Percentiles rank a stretch among this genome's conserved stretches.
These are phyloP conservation scores for Pangasius sanitwongsei DNA, from an alignment of 2,797 vertebrate genomes.

Conservation along the genomic window DNA sequence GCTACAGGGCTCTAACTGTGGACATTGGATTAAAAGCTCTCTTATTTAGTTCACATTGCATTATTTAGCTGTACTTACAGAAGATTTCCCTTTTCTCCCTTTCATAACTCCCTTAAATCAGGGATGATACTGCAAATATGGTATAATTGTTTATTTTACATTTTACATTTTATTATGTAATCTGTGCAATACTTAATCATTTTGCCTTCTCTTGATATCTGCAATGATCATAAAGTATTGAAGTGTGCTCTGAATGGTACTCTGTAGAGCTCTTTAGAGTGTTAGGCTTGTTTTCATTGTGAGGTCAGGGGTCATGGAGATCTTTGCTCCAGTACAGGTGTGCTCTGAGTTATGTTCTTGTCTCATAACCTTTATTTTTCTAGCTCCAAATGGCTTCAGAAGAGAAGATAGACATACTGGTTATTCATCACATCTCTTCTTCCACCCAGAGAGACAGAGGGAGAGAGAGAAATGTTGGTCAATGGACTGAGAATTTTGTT, in stretches of 20 bases:
- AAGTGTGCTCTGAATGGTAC: background rate
- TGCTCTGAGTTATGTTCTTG: conserved; percentile 1
- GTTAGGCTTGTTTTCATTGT: background rate
- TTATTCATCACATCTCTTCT: conserved; percentile 43
- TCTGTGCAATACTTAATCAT: background rate
- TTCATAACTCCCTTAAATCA: background rate
- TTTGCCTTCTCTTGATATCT: background rate
- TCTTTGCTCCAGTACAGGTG: background rate
- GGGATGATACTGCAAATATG: background rate
- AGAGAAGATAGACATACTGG: conserved; percentile 31
- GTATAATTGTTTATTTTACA: background rate
- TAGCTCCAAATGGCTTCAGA: background rate
- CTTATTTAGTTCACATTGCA: background rate
- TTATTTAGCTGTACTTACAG: background rate
- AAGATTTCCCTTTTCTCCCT: background rate
- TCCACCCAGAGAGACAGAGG: conserved; percentile 18
- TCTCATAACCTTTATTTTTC: background rate
- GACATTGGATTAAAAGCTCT: background rate
- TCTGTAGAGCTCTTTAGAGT: background rate
- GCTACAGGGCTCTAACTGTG: background rate
- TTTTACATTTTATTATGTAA: background rate
- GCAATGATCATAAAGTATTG: background rate
- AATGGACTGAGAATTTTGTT: conserved; percentile 49
- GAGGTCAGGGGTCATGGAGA: background rate
- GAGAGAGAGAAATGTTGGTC: conserved; percentile 36